Evolutionary conservation across 1,140 invertebrate genomes (phyloP), one percentile per base, ranked within the genome.

Genomic region (Drosophila ambigua): DNA sequence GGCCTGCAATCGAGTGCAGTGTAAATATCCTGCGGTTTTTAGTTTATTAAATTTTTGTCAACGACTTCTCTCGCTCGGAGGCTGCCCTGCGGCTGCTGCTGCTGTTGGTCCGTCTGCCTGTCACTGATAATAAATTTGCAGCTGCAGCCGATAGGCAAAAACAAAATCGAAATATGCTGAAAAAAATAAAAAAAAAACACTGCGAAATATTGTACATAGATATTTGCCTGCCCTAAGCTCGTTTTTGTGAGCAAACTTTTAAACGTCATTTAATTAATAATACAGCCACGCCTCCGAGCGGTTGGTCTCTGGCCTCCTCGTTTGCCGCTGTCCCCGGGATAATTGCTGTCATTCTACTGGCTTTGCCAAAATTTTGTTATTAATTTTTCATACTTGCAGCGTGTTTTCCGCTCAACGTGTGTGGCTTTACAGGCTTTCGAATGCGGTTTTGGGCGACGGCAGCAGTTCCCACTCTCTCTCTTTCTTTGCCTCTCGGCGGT

Each of bases 21-120:
- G 76, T 83, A 88, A 87, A 87, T 87, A 87, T 77, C 72, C 83
- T 76, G 83, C 72, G 83, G 83, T 76, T 87, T 87, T 88, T 83
- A 87, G 83, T 88, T 83, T 88, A 87, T 87, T 87, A 87, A 88
- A 88, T 87, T 85, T 87, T 87, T 88, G 83, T 77, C 82, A 88
- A 65, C 73, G 58, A 68, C 53, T 65, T 45, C 45, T 73, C 64
- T 59, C 49, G 53, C 46, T 55, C 20, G 24, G 8, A 63, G 52
- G 46, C 45, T 55, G 5, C 43, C 9, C 20, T 20, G 16, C 16
- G 16, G 46, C 26, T 20, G 54, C 64, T 45, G 51, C 23, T 23
- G 23, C 23, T 59, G 20, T 1, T 20, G 20, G 69, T 75, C 48
- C 53, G 58, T 65, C 83, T 83, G 75, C 50, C 78, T 75, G 83